Evolutionary conservation across 1,140 invertebrate genomes (phyloP), one percentile per base, ranked within the genome.

Genomic region (Drosophila mojavensis): DNA sequence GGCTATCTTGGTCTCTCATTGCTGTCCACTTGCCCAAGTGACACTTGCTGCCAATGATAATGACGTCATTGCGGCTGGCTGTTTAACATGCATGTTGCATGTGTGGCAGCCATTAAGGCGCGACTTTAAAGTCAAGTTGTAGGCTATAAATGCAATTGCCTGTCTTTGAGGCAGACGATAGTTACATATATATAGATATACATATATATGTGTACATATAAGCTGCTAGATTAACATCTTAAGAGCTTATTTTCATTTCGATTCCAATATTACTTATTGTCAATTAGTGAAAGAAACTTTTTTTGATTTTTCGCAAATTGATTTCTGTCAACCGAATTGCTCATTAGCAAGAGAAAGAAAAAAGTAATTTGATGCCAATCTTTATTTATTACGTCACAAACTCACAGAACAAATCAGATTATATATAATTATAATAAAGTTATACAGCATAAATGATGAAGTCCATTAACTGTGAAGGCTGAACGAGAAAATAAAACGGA

Each of bases 21-120:
- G 51, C 55, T 67, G 51, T 64, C 60, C 67, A 72, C 62, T 66
- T 36, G 51, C 50, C 28, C 45, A 68, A 82, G 76, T 82, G 83
- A 66, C 79, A 86, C 79, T 86, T 88, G 77, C 69, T 75, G 62
- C 64, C 67, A 72, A 60, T 58, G 83, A 72, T 74, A 86, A 88
- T 86, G 83, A 83, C 83, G 83, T 88, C 84, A 86, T 77, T 83
- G 83, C 61, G 80, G 84, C 26, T 53, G 70, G 47, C 45, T 59
- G 63, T 11, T 65, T 50, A 51, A 30, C 36, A 51, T 33, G 26
- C 20, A 41, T 66, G 50, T 71, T 83, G 84, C 83, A 79, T 88
- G 81, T 71, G 69, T 45, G 39, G 43, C 59, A 58, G 60, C 53
- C 77, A 78, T 88, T 88, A 78, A 53, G 15, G 15, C 36, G 30